A percentile compares a stretch with the other conserved stretches of the same genome.
Evolutionary conservation across 35 echinoderm and acorn worm genomes (phyloP).

Genomic region (Eucidaris tribuloides): DNA sequence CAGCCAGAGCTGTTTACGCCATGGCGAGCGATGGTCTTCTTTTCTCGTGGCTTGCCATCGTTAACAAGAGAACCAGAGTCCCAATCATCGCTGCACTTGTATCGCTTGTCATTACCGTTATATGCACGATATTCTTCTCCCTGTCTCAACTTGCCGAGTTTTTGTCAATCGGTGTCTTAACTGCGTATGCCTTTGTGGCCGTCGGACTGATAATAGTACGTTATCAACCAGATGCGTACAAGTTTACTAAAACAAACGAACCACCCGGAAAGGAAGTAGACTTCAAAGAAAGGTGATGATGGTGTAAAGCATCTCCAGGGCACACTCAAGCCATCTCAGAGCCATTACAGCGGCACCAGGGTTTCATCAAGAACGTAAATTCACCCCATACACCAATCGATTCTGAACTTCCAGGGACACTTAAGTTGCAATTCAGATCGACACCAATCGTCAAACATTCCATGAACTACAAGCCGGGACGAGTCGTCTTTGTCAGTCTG

Average conservation of each 20-base stretch:
- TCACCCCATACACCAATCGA: not conserved
- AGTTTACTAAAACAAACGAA: not conserved
- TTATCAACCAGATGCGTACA: slow-evolving; percentile 17
- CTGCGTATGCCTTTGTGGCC: slow-evolving; percentile 40
- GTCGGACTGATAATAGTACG: slow-evolving; percentile 27
- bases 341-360: too few species aligned
- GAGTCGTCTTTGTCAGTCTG: not conserved
- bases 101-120: not conserved
- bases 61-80: slow-evolving; percentile 25
- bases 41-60: slow-evolving; percentile 1
- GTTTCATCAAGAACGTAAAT: not conserved
- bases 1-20: slow-evolving; percentile 43
- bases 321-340: not conserved
- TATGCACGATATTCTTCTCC: slow-evolving; percentile 42
- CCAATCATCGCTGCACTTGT: slow-evolving; percentile 34
- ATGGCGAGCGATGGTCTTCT: slow-evolving; percentile 63
- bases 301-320: not conserved
- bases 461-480: not conserved
- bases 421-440: slow-evolving; percentile 5
- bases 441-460: not conserved
- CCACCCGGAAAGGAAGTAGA: not conserved
- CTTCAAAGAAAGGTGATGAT: not conserved
- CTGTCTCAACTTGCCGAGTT: slow-evolving; percentile 37
- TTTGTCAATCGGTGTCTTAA: slow-evolving; percentile 50
- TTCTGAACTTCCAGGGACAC: not conserved